phyloP scores from a whole-genome alignment of 2,888 invertebrate species.

The Entomobrya proxima region DNA sequence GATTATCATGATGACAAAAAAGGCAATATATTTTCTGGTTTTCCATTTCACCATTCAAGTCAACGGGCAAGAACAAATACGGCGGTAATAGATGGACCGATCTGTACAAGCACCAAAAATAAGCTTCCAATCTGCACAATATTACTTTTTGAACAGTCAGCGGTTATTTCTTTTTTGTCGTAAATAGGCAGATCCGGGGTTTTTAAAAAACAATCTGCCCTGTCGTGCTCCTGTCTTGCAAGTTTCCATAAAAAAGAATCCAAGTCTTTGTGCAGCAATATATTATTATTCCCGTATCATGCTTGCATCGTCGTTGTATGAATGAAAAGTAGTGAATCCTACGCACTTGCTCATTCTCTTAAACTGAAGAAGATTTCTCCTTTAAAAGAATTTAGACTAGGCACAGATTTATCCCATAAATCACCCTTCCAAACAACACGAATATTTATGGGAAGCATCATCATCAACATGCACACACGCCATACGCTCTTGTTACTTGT shows the following conservation, averaged over 20 bases:
- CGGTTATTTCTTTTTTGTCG: background rate
- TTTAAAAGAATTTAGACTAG: conserved; percentile 41
- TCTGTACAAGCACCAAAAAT: conserved; percentile 20
- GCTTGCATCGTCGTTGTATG: background rate
- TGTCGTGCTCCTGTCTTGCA: conserved; percentile 47
- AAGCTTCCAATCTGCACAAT: conserved; percentile 19
- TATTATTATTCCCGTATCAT: conserved; percentile 2
- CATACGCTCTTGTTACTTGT: conserved; percentile 40
- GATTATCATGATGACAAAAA: conserved; percentile 32
- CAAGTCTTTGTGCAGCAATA: background rate
- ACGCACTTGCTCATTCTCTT: background rate
- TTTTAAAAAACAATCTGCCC: conserved; percentile 31
- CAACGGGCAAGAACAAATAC: conserved; percentile 18
- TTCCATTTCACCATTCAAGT: conserved; percentile 1
- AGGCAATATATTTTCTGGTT: conserved; percentile 19
- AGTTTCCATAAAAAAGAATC: conserved; percentile 36
- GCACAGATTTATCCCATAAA: conserved; percentile 62
- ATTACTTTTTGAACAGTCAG: background rate
- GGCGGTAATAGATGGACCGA: conserved; percentile 1
- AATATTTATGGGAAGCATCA: conserved; percentile 60
- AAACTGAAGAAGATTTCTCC: background rate
- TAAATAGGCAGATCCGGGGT: conserved; percentile 30
- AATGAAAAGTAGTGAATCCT: conserved; percentile 39
- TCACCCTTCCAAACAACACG: conserved; percentile 53
- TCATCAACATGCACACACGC: conserved; percentile 36